Evolutionary conservation across 92 coral and sea anemone species (phyloP), one percentile per base, ranked within the genome.

Genomic region (Paramuricea clavata): DNA sequence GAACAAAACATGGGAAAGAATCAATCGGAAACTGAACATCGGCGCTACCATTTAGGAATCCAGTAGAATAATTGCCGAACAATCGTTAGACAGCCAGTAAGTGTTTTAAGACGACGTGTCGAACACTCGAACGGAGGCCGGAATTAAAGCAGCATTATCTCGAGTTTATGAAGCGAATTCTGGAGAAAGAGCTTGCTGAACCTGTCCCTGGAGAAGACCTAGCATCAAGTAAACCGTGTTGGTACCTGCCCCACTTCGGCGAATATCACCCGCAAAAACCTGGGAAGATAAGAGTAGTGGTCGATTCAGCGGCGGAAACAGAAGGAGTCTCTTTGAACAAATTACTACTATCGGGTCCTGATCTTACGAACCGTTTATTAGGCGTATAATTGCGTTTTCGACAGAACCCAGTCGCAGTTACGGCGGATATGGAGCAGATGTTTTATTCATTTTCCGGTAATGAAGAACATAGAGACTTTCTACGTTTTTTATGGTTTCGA

Each of bases 341-440:
- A n/a, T n/a, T n/a, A n/a, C n/a, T n/a, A n/a, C n/a, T n/a, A n/a
- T n/a, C n/a, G n/a, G n/a, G n/a, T n/a, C n/a, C 16, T 47, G 56
- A 35, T 84, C 90, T 22, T 75, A 82, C 73, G 80, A 83, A 90
- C n/a, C n/a, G n/a, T n/a, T n/a, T n/a, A n/a, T n/a, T n/a, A 17
- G 91, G 93, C 16, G 91, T 90, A n/a, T 62, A 81, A 11, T 21
- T 90, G 52, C 88, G 88, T 43, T 90, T 90, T 57, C 82, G 88
- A 12, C 62, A 54, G 62, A 17, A n/a, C n/a, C n/a, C n/a, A n/a
- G n/a, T n/a, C n/a, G n/a, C n/a, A n/a, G n/a, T n/a, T n/a, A n/a
- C n/a, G n/a, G 88, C 91, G 6, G 86, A 90, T 64, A 90, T 90
- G 7, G 88, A 90, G 69, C 88, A 90, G 39, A 82, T 90, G 88